Evolutionary conservation across 2,113 vertebrate species (phyloP).

Genomic region (Orthonyx spaldingii): DNA sequence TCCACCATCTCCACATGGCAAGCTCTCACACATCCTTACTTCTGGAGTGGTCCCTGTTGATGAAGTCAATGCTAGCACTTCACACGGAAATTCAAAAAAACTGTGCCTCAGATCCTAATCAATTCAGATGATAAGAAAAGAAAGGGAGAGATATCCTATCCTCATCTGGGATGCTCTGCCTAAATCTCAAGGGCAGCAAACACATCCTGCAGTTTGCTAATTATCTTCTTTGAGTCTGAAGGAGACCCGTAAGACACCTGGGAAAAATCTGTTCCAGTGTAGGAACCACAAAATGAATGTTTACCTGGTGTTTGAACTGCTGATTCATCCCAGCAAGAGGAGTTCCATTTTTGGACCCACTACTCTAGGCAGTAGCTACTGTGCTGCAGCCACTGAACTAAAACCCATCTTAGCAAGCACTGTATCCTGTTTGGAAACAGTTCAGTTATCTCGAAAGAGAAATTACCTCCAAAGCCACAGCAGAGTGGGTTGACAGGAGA

Average conservation of each 20-base stretch:
- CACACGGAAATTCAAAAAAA: neutral
- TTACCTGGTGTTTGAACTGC: neutral
- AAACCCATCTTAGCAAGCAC: fast-evolving
- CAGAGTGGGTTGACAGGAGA: neutral
- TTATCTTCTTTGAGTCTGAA: neutral
- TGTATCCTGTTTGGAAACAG: neutral
- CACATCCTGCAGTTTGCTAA: neutral
- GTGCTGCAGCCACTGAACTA: neutral
- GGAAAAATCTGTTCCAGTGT: neutral
- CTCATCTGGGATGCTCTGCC: neutral
- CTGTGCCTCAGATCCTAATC: neutral
- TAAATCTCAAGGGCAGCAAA: neutral
- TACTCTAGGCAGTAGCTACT: neutral
- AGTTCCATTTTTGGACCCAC: neutral
- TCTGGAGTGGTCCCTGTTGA: neutral
- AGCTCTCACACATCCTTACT: neutral
- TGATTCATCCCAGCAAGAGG: neutral
- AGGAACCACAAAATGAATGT: neutral
- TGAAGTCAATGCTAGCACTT: neutral
- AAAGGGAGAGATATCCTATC: neutral
- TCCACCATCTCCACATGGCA: neutral
- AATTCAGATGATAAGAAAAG: neutral
- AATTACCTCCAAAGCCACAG: neutral
- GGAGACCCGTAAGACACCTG: neutral
- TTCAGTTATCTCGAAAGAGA: neutral